Evolutionary conservation across 2,113 vertebrate species (phyloP).

Genomic region (Aspiorhynchus laticeps): DNA sequence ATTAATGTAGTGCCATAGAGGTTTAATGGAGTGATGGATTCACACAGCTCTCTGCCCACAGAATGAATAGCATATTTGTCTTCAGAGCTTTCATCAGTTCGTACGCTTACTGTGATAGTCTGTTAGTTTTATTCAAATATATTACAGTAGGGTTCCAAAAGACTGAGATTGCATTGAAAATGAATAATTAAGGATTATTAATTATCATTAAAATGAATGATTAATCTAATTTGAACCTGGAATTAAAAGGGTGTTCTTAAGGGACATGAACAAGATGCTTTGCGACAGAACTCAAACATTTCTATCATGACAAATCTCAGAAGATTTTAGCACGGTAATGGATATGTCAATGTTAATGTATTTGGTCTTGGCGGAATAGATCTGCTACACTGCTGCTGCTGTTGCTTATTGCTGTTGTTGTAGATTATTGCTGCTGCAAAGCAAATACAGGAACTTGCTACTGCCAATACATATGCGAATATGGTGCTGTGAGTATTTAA

Average conservation of each 20-base stretch:
- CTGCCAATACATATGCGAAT: no score
- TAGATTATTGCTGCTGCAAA: no score
- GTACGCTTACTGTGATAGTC: background rate
- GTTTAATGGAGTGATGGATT: background rate
- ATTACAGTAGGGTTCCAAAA: background rate
- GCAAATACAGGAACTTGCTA: no score
- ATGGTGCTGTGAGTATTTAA: no score
- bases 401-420: no score
- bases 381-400: no score
- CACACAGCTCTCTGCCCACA: background rate
- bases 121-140: background rate
- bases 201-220: background rate
- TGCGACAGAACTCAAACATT: background rate
- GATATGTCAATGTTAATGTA: no score
- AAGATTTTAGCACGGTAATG: no score
- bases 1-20: background rate
- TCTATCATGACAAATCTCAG: no score
- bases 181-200: no score
- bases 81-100: background rate
- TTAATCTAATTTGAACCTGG: background rate
- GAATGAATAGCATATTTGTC: constrained; percentile 12
- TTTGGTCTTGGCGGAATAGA: no score
- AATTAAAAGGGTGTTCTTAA: background rate
- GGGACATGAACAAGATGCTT: background rate
- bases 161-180: background rate